phyloP scores from a whole-genome alignment of 2,113 vertebrate species.

The human region DNA sequence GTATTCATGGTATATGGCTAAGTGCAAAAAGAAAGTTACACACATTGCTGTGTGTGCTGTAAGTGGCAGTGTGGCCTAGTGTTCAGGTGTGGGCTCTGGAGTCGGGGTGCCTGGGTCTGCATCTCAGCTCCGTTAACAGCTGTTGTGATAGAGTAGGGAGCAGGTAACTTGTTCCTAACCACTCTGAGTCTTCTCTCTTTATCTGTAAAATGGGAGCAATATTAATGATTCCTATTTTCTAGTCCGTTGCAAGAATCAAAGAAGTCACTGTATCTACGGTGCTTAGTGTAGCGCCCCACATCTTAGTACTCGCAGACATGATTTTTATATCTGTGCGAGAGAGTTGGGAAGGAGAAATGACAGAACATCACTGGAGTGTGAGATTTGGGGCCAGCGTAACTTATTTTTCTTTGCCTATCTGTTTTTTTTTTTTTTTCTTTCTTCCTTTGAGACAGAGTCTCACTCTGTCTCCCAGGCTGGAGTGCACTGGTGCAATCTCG shows the following conservation, averaged over 20 bases:
- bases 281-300: neutral
- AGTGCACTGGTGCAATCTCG: no score
- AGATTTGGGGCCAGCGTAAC: neutral
- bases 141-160: neutral
- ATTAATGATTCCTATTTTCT: neutral
- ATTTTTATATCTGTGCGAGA: neutral
- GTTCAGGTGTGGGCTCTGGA: neutral
- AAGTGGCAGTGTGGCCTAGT: neutral
- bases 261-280: neutral
- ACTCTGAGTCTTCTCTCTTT: neutral
- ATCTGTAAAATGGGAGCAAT: neutral
- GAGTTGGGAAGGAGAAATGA: neutral
- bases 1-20: neutral
- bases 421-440: neutral
- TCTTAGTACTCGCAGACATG: neutral
- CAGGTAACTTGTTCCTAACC: neutral
- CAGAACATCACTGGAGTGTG: neutral
- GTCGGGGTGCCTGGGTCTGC: neutral
- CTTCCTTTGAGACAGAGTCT: no score
- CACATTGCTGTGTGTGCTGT: neutral
- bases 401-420: neutral
- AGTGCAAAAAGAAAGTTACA: neutral
- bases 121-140: neutral
- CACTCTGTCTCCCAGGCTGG: no score
- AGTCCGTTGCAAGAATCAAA: accelerated